Conservation (phyloP, 2,113 vertebrate species). For the Jacana jacana region DNA sequence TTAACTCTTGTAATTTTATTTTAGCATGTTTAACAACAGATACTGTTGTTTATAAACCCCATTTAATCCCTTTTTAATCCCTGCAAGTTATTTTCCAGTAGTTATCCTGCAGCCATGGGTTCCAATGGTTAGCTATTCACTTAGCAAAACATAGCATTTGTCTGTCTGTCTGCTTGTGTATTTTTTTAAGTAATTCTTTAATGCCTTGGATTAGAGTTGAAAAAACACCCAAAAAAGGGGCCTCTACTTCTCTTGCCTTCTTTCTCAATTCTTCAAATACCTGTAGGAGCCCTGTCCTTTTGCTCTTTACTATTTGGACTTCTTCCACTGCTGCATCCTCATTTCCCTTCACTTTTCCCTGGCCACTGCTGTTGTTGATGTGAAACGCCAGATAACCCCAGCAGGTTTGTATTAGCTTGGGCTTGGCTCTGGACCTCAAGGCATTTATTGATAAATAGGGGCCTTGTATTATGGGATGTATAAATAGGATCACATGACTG, state of each 20-base stretch:
- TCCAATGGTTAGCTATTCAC: constrained; percentile 24
- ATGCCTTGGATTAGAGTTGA: neutral
- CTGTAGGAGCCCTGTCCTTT: neutral
- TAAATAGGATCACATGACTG: constrained; percentile 30
- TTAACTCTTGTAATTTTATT: constrained; percentile 67
- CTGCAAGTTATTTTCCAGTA: constrained; percentile 20
- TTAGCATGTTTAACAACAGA: constrained; percentile 66
- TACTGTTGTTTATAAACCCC: constrained; percentile 54
- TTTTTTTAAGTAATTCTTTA: neutral
- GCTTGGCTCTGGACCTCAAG: constrained; percentile 12
- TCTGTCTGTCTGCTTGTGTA: neutral
- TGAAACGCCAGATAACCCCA: constrained; percentile 1
- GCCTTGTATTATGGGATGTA: constrained; percentile 44
- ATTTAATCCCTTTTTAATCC: constrained; percentile 63
- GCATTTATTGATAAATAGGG: constrained; percentile 53
- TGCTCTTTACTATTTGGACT: neutral
- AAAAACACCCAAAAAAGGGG: neutral
- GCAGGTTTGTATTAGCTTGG: constrained; percentile 13
- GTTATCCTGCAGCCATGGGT: constrained; percentile 50
- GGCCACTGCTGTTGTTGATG: neutral
- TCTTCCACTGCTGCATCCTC: neutral
- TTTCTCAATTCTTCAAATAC: neutral
- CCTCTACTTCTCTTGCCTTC: neutral
- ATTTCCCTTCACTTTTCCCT: neutral
- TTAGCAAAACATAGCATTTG: neutral